These are phyloP conservation scores for Aplodontia rufa DNA, from an alignment of 2,113 vertebrate genomes.

Conservation along the genomic window DNA sequence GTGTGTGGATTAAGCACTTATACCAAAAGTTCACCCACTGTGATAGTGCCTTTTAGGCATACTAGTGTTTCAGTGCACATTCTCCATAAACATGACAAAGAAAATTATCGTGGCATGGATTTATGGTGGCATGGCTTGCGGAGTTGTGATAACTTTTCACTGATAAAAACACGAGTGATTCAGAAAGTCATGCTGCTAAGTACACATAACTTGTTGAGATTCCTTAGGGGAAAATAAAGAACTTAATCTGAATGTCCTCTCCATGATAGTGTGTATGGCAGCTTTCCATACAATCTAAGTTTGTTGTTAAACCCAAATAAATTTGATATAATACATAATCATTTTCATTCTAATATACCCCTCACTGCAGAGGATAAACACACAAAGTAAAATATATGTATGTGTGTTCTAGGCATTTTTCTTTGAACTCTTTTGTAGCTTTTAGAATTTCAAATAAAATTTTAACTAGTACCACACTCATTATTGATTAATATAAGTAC, in stretches of 20 bases:
- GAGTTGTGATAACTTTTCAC: neutral
- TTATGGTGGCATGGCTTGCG: neutral
- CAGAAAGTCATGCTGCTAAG: neutral
- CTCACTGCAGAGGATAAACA: neutral
- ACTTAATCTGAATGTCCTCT: neutral
- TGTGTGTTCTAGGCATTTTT: neutral
- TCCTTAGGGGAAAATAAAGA: neutral
- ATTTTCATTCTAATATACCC: neutral
- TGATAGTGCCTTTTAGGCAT: neutral
- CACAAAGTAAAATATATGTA: neutral
- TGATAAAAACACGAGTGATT: neutral
- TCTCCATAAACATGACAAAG: neutral
- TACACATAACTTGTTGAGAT: neutral
- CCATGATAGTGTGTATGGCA: neutral
- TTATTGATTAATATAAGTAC: neutral
- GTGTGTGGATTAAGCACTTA: conserved; percentile 6
- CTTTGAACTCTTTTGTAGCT: neutral
- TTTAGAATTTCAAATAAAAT: neutral
- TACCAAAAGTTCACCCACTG: neutral
- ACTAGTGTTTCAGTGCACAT: neutral
- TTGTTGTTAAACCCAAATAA: neutral
- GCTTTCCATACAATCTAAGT: neutral
- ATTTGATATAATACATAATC: neutral
- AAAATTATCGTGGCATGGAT: neutral
- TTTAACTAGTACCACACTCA: neutral